A percentile compares a stretch with the other conserved stretches of the same genome.
These are phyloP conservation scores for Leucosticte australis DNA, from an alignment of 2,113 vertebrate species.

Conservation along the genomic window DNA sequence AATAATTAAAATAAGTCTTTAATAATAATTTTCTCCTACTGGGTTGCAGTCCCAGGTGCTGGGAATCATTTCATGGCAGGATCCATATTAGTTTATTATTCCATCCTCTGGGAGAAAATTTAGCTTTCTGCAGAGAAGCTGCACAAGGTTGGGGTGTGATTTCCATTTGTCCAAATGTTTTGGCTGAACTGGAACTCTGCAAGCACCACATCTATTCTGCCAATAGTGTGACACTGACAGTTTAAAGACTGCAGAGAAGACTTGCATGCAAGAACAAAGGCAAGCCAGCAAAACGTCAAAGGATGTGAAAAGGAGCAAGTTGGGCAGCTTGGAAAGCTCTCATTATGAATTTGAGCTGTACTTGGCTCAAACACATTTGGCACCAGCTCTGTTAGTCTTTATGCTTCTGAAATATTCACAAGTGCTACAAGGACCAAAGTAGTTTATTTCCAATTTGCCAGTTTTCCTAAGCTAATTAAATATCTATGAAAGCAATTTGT, in stretches of 20 bases:
- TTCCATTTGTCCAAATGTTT: background rate
- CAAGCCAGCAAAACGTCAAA: background rate
- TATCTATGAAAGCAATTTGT: background rate
- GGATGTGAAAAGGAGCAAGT: background rate
- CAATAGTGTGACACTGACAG: background rate
- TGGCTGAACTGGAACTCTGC: background rate
- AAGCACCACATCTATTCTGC: background rate
- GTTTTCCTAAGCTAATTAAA: slow-evolving; percentile 29
- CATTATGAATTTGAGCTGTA: background rate
- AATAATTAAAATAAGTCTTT: background rate
- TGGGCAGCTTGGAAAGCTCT: slow-evolving; percentile 17
- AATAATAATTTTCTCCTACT: background rate
- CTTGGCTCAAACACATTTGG: slow-evolving; percentile 41
- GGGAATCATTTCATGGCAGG: background rate
- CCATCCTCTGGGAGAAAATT: background rate
- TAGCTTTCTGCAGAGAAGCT: background rate
- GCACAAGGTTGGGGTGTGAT: background rate
- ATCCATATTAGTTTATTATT: background rate
- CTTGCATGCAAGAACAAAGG: background rate
- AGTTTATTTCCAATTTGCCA: slow-evolving; percentile 25
- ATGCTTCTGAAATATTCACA: background rate
- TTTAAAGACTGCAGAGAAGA: background rate
- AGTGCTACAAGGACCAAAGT: background rate
- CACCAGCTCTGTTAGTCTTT: slow-evolving; percentile 2
- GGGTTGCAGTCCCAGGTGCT: background rate